Percentiles rank a stretch among this genome's conserved stretches.
These are phyloP conservation scores for Empidonax alnorum DNA, from an alignment of 2,113 vertebrate species.

Conservation along the genomic window DNA sequence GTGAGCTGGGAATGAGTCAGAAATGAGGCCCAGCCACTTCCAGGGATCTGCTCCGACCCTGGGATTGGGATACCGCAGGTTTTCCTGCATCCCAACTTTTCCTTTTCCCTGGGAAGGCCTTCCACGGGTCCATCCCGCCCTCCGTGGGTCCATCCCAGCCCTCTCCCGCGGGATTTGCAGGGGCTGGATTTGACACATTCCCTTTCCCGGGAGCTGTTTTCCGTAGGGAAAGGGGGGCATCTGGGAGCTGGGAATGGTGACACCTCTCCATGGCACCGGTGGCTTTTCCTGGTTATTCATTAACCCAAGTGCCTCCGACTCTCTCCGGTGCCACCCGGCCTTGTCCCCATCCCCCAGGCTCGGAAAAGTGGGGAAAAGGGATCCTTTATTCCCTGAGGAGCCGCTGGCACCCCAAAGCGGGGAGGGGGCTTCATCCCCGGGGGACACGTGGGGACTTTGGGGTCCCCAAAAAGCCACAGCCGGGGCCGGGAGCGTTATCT, in stretches of 20 bases:
- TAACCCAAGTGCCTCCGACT: not conserved
- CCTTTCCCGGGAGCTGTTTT: not conserved
- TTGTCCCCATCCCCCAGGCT: rapidly evolving
- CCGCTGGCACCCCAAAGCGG: rapidly evolving
- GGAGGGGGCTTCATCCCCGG: rapidly evolving
- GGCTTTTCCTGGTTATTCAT: not conserved
- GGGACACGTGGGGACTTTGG: rapidly evolving
- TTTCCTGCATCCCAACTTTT: not conserved
- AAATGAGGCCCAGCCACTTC: not conserved
- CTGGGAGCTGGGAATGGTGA: not conserved
- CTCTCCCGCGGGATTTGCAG: rapidly evolving
- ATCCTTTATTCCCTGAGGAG: rapidly evolving
- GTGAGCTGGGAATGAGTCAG: not conserved
- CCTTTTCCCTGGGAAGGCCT: not conserved
- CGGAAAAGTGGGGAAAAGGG: rapidly evolving
- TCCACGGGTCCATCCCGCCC: no score
- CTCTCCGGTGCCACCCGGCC: not conserved
- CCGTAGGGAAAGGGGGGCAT: rapidly evolving
- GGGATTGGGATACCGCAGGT: rapidly evolving
- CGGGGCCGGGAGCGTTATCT: not conserved
- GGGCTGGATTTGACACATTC: no score
- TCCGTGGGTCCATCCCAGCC: not conserved
- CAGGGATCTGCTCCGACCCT: rapidly evolving
- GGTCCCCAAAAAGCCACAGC: not conserved
- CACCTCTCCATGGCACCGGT: not conserved